phyloP scores from a whole-genome alignment of 2,888 invertebrate species.

The Escarpia spicata region DNA sequence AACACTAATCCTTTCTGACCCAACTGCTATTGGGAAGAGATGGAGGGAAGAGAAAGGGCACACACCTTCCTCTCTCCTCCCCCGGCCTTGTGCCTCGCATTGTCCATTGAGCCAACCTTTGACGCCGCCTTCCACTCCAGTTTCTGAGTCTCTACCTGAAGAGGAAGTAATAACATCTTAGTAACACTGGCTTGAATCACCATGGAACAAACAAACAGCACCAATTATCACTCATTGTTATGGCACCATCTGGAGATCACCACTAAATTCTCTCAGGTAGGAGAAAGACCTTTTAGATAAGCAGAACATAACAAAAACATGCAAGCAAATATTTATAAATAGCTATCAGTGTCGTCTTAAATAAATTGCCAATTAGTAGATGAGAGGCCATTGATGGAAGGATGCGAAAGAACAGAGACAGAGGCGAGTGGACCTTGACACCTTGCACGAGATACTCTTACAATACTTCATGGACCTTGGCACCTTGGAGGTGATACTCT shows the following conservation, averaged over 20 bases:
- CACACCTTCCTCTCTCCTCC: conserved; percentile 88
- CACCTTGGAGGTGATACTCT: no score
- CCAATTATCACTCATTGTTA: background rate
- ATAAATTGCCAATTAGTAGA: no score
- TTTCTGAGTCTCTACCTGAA: conserved; percentile 37
- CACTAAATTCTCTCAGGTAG: no score
- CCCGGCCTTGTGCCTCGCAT: conserved; percentile 88
- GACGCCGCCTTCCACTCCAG: conserved; percentile 75
- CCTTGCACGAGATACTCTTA: no score
- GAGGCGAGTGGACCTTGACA: no score
- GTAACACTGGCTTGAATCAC: background rate
- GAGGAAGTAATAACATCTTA: background rate
- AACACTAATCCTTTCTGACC: background rate
- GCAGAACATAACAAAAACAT: background rate
- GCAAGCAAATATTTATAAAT: background rate
- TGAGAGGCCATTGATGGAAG: no score
- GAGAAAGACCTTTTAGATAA: no score
- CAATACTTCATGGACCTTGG: no score
- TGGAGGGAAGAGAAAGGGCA: background rate
- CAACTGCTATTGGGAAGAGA: no score
- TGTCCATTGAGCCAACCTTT: conserved; percentile 93
- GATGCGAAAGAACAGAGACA: no score
- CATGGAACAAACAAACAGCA: background rate
- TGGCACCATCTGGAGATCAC: no score
- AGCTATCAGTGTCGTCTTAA: no score